Percentiles rank a stretch among this genome's conserved stretches.
Evolutionary conservation across 2,888 invertebrate species (phyloP).

Genomic region (Nephrotoma appendiculata): DNA sequence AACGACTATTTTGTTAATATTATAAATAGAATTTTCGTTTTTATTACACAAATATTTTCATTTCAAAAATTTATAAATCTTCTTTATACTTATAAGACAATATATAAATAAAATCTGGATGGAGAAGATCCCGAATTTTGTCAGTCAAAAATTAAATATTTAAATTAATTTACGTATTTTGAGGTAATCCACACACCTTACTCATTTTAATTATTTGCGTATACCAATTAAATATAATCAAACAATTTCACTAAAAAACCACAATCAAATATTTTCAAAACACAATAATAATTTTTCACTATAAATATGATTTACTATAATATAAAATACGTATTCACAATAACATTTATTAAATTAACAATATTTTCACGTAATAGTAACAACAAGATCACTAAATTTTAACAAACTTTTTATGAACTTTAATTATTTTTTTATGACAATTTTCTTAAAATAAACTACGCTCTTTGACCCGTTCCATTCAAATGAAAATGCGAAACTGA

Average conservation of each 20-base stretch:
- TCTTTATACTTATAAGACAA: neutral
- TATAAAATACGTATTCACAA: neutral
- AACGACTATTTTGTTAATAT: neutral
- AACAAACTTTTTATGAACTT: neutral
- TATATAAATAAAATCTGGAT: neutral
- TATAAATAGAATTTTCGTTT: neutral
- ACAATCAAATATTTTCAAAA: neutral
- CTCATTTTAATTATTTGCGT: neutral
- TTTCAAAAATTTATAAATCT: neutral
- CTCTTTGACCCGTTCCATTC: neutral
- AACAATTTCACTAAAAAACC: neutral
- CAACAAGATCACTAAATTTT: neutral
- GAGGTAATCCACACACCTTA: neutral
- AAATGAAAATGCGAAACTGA: slow-evolving; percentile 1
- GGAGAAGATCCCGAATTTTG: neutral
- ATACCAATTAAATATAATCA: neutral
- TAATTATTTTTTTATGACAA: neutral
- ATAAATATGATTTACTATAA: neutral
- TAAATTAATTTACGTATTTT: neutral
- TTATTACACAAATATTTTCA: neutral
- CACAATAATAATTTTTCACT: neutral
- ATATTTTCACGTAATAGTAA: neutral
- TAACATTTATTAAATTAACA: neutral
- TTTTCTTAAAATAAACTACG: neutral
- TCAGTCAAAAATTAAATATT: neutral